Evolutionary conservation across 53 echinoderm and acorn worm genomes (phyloP), one percentile per base, ranked within the genome.

Genomic region (Apostichopus leukothele): DNA sequence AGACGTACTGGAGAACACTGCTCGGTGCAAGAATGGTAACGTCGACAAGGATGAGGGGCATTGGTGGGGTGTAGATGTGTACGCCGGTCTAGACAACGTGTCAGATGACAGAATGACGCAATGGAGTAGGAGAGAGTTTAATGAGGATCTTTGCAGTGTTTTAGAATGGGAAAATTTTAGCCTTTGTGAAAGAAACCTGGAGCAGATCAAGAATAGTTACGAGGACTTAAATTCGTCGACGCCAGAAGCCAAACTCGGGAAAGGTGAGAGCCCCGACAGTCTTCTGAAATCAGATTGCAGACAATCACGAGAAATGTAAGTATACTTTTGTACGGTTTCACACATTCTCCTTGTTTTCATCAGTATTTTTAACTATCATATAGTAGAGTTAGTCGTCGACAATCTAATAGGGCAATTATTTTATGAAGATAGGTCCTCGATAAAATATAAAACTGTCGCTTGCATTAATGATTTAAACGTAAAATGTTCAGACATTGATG

Each of bases 41-140:
- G 6, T 23, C 22, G 9, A 22, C 7, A 16, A 54, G 23, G 81
- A 54, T 0, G 55, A 21, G 6, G 81, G 59, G 1, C 55, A 12
- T 1, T 81, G 81, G 81, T 81, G 81, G 81, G 81, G 81, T 54
- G 81, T 25, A 18, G 81, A 81, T 13, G 55, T 81, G 19, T 81
- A 3, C 10, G 53, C 81, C 5, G 19, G 22, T 14, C 53, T 81
- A 22, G 21, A 59, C 7, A 59, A 53, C 22, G 7, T 19, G 1
- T 54, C 81, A 19, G 81, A 81, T 54, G 81, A 59, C 11, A 81
- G 60, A 20, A 54, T 54, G 55, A 19, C 55, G 0, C 18, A 16
- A 8, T 81, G 81, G 81, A 81, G 59, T n/a, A 20, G 23, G 59
- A 59, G 59, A 23, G 81, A 54, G 54, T 16, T 59, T 21, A 5